Evolutionary conservation across 1,140 invertebrate genomes (phyloP).

Genomic region (Sinella curviseta): DNA sequence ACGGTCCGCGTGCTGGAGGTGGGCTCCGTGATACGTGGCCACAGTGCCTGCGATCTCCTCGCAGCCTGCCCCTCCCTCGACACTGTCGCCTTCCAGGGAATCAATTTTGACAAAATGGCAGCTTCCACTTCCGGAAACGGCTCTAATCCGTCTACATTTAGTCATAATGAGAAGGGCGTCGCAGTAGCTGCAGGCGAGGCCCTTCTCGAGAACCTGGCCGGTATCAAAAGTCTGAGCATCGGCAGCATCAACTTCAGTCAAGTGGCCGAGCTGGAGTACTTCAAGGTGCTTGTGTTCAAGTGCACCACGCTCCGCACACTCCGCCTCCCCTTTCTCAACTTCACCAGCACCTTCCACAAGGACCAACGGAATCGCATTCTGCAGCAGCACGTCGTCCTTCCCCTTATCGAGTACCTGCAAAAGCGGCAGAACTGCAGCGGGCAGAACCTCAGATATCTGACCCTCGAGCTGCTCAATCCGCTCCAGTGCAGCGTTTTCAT

Average conservation of each 20-base stretch:
- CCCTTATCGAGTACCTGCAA: not conserved
- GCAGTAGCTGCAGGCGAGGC: not conserved
- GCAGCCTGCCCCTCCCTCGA: not conserved
- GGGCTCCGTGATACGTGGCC: not conserved
- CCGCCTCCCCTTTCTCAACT: slow-evolving; percentile 5
- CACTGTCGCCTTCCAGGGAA: slow-evolving; percentile 4
- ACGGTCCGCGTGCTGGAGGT: not conserved
- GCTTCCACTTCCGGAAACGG: not conserved
- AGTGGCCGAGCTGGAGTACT: not conserved
- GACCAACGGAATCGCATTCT: slow-evolving; percentile 6
- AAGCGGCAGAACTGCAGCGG: not conserved
- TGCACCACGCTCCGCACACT: not conserved
- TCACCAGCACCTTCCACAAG: not conserved
- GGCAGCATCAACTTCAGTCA: slow-evolving; percentile 1
- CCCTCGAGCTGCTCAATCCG: not conserved
- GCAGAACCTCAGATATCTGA: not conserved
- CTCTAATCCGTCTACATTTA: no score
- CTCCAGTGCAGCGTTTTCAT: slow-evolving; percentile 12
- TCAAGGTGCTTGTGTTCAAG: not conserved
- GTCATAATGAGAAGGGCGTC: no score
- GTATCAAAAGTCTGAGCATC: slow-evolving; percentile 9
- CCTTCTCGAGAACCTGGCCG: not conserved
- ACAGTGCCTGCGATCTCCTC: not conserved
- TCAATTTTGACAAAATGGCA: slow-evolving; percentile 22
- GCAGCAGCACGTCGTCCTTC: not conserved